A percentile compares a stretch with the other conserved stretches of the same genome.
Conservation (phyloP, 2,888 invertebrate genomes). For the Bellardia pandia region DNA sequence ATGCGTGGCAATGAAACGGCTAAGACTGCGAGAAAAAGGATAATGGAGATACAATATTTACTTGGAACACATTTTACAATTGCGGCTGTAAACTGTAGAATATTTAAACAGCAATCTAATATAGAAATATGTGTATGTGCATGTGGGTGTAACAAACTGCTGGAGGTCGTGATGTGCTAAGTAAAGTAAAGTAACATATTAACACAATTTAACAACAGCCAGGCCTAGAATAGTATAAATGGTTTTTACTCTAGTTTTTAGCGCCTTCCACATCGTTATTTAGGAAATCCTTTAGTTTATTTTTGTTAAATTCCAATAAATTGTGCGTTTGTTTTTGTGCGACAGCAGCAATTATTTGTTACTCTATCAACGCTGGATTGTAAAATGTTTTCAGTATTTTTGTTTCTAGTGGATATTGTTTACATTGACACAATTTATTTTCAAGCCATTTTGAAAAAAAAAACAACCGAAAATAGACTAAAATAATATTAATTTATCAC, state of each 20-base stretch:
- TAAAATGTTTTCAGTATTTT: not conserved
- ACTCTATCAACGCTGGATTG: not conserved
- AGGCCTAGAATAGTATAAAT: not conserved
- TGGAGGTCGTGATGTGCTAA: conserved; percentile 52
- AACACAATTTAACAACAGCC: conserved; percentile 61
- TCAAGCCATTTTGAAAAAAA: conserved; percentile 11
- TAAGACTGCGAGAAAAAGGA: conserved; percentile 42
- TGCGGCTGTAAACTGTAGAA: not conserved
- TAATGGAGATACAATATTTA: conserved; percentile 52
- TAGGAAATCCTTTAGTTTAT: conserved; percentile 1
- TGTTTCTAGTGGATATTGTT: conserved; percentile 25
- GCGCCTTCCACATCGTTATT: conserved; percentile 40
- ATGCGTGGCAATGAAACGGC: not conserved
- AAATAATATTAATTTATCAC: conserved; percentile 41
- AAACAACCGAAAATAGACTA: not conserved
- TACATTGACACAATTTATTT: conserved; percentile 61
- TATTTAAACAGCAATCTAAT: not conserved
- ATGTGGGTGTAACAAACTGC: conserved; percentile 35
- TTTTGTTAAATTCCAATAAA: not conserved
- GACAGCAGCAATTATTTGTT: conserved; percentile 4
- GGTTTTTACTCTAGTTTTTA: conserved; percentile 16
- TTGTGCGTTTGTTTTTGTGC: conserved; percentile 5
- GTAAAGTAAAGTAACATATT: conserved; percentile 54
- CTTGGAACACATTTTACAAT: conserved; percentile 28
- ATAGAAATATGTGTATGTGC: not conserved